Base-by-base conservation (phyloP, 2,797 vertebrate genomes). In the Propithecus deckenii region DNA sequence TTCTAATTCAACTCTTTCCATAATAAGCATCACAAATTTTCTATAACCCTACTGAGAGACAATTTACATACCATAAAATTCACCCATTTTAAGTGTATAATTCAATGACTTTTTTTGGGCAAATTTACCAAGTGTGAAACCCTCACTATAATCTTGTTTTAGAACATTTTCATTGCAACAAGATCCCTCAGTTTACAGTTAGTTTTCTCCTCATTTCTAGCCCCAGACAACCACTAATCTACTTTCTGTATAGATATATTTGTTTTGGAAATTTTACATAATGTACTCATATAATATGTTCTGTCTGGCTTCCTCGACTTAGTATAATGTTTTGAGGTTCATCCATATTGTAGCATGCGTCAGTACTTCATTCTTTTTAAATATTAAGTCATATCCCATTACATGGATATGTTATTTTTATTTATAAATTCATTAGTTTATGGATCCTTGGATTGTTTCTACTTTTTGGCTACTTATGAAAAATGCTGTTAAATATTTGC, bases 21-120 rank as follows among this genome's bases (percentile, higher is more conserved):
- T 52, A 95, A 76, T 72, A 95, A 87, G 25, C 30, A 81, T 22
- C 28, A 61, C 7, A 30, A 15, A 32, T 52, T 87, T 94, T 75
- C 38, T 41, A 11, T 74, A 86, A 75, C 18, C 46, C 23, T 46
- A 74, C 0, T 71, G 12, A 69, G n/a, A 63, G 43, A 95, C 12
- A 93, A 91, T 93, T 94, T 78, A 87, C 2, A 55, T 43, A 78
- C 1, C 32, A 43, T 89, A 78, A 97, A 96, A 59, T 67, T 69
- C 17, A 94, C 14, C 32, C 32, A 55, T 75, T n/a, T 86, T 91
- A 78, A 76, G 32, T 32, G 23, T 23, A 75, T 20, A 94, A 79
- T n/a, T 92, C 22, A 75, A 5, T 80, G 25, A 28, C 35, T 17
- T 25, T 25, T 59, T 59, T 59, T 11, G 11, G 18, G 10, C 46